Conservation (phyloP, 2,113 vertebrate species). For the Fulmarus glacialis region DNA sequence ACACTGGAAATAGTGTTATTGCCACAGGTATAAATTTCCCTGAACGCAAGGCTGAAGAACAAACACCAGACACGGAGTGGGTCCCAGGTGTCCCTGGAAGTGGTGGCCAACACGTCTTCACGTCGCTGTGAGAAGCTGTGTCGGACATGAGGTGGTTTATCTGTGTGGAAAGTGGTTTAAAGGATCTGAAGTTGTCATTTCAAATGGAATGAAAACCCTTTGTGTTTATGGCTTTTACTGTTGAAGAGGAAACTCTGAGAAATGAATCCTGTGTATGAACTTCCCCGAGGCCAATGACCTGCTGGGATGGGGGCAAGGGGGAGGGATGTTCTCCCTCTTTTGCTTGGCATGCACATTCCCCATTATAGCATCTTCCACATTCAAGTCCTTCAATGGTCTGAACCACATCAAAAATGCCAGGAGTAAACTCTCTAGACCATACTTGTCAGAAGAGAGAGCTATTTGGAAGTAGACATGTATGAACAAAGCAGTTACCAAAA, state of each 20-base stretch:
- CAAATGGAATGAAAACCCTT: background rate
- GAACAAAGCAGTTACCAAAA: background rate
- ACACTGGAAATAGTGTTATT: rapidly evolving
- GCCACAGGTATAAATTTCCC: background rate
- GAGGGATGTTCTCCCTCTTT: background rate
- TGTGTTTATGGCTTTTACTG: background rate
- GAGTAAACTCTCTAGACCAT: background rate
- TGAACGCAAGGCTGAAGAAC: background rate
- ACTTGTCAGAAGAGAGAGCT: background rate
- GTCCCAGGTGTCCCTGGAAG: background rate
- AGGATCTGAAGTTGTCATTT: background rate
- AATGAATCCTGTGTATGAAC: background rate
- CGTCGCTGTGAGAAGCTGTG: rapidly evolving
- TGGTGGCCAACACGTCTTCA: background rate
- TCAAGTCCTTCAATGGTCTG: background rate
- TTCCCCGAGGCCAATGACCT: rapidly evolving
- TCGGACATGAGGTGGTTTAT: background rate
- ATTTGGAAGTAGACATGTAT: background rate
- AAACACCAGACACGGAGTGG: rapidly evolving
- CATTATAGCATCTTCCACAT: background rate
- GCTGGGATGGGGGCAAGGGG: background rate
- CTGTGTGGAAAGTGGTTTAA: background rate
- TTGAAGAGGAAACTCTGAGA: background rate
- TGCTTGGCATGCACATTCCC: background rate
- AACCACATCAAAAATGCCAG: background rate